Percentiles rank a stretch among this genome's conserved stretches.
phyloP scores from a whole-genome alignment of 2,113 vertebrate species.

The Meleagris gallopavo region DNA sequence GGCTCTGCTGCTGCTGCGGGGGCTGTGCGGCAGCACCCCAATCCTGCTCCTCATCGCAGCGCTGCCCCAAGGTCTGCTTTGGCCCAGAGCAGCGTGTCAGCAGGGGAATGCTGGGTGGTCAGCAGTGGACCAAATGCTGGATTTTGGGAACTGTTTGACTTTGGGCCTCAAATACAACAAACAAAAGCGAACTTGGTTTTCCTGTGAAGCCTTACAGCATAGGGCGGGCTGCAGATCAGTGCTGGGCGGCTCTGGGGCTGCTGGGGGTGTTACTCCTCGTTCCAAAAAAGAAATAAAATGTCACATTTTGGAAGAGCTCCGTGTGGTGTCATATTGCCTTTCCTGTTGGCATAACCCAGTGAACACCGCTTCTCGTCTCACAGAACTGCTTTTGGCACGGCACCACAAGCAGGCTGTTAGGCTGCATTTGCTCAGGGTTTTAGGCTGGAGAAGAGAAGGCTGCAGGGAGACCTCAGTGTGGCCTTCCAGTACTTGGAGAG shows the following conservation, averaged over 20 bases:
- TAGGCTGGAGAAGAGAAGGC: too few relatives aligned
- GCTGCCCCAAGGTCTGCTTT: not conserved
- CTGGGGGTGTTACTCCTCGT: not conserved
- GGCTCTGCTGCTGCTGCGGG: too few relatives aligned
- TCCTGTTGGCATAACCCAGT: not conserved
- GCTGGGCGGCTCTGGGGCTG: not conserved
- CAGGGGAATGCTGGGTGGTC: rapidly evolving
- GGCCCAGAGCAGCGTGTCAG: rapidly evolving
- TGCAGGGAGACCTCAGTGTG: too few relatives aligned
- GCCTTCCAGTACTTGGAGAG: too few relatives aligned
- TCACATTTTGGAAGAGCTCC: not conserved
- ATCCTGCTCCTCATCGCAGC: not conserved
- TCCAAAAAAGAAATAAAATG: not conserved
- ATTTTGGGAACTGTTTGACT: not conserved
- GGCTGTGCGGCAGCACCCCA: too few relatives aligned
- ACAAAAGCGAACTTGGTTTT: not conserved
- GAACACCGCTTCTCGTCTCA: not conserved
- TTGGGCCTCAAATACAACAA: not conserved
- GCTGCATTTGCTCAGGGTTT: too few relatives aligned
- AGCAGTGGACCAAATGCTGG: not conserved
- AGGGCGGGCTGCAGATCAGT: not conserved
- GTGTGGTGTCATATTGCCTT: rapidly evolving
- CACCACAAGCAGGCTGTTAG: too few relatives aligned
- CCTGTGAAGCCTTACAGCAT: too few relatives aligned
- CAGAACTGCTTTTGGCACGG: not conserved